Evolutionary conservation across 2,797 vertebrate genomes (phyloP).

Genomic region (Cossypha polioptera): DNA sequence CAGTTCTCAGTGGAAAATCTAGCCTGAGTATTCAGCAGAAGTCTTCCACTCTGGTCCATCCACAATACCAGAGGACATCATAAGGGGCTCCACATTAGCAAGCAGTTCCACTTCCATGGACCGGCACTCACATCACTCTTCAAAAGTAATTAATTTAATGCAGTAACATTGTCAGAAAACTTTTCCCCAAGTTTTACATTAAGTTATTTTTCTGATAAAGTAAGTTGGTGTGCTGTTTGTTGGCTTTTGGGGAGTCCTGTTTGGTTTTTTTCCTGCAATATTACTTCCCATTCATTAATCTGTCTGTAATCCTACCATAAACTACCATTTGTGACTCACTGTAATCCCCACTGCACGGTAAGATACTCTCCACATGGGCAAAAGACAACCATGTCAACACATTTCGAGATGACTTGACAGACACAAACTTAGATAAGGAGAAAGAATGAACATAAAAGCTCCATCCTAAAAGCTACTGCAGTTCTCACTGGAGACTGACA

Average conservation of each 20-base stretch:
- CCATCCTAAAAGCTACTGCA: rapidly evolving
- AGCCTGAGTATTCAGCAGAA: background rate
- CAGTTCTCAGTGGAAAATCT: background rate
- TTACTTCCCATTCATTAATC: background rate
- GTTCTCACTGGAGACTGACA: rapidly evolving
- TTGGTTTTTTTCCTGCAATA: background rate
- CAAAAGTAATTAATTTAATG: background rate
- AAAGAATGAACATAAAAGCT: background rate
- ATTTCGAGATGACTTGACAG: background rate
- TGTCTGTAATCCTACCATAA: background rate
- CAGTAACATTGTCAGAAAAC: background rate
- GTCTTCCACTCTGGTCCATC: background rate
- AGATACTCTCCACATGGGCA: rapidly evolving
- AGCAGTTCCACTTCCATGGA: rapidly evolving
- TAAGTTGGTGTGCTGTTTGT: background rate
- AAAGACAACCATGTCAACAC: background rate
- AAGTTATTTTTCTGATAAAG: background rate
- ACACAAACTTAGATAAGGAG: no score
- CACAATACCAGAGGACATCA: background rate
- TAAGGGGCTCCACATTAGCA: rapidly evolving
- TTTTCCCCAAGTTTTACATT: background rate
- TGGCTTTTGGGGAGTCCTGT: no score
- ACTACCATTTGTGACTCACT: rapidly evolving
- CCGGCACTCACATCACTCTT: background rate
- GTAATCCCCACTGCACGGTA: rapidly evolving